phyloP scores from a whole-genome alignment of 2,888 invertebrate species.

The Anagyrus pseudococci region DNA sequence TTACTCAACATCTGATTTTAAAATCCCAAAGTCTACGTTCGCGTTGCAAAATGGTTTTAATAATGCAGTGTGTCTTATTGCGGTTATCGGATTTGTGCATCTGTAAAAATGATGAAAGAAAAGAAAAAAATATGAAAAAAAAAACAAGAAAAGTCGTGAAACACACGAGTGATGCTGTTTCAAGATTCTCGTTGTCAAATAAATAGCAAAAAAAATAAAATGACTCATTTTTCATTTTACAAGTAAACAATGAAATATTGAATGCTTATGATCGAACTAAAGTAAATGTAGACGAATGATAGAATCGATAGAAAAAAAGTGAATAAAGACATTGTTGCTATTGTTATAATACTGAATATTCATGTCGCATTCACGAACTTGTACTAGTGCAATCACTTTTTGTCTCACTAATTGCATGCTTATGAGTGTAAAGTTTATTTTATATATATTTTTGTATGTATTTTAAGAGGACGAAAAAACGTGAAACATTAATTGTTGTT shows the following conservation, averaged over 20 bases:
- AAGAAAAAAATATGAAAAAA: conserved; percentile 9
- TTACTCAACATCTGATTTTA: too few relatives aligned
- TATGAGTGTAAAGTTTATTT: too few relatives aligned
- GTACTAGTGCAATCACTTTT: conserved; percentile 16
- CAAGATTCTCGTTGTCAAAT: too few relatives aligned
- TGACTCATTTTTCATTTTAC: neutral
- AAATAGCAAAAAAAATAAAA: neutral
- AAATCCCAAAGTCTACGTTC: conserved; percentile 24
- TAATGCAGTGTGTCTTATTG: conserved; percentile 24
- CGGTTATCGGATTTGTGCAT: conserved; percentile 27
- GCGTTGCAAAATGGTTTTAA: conserved; percentile 16
- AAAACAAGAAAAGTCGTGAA: neutral
- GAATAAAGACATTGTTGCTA: too few relatives aligned
- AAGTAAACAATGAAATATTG: conserved; percentile 12
- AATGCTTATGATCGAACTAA: conserved; percentile 14
- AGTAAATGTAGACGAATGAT: neutral
- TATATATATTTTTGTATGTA: too few relatives aligned
- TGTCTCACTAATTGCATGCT: conserved; percentile 17
- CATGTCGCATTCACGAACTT: too few relatives aligned
- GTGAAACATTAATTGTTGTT: neutral
- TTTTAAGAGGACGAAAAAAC: too few relatives aligned
- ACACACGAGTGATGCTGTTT: neutral
- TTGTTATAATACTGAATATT: too few relatives aligned
- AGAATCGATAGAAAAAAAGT: too few relatives aligned
- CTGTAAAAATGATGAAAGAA: conserved; percentile 5